A percentile compares a stretch with the other conserved stretches of the same genome.
Evolutionary conservation across 2,113 vertebrate genomes (phyloP).

Genomic region (Boleophthalmus pectinirostris): DNA sequence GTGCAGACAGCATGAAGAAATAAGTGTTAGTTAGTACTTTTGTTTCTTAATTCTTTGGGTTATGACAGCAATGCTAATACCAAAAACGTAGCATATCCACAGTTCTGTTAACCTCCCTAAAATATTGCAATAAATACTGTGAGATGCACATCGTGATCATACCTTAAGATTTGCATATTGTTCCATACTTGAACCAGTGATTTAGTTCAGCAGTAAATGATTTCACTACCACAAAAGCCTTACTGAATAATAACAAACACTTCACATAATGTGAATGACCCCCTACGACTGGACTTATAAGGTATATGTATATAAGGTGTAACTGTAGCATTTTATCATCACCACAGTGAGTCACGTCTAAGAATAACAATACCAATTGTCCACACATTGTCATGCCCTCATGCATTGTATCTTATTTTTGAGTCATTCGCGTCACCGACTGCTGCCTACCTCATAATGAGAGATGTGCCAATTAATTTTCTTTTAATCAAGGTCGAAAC

Average conservation of each 20-base stretch:
- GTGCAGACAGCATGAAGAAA: too few species aligned
- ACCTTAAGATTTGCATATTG: too few species aligned
- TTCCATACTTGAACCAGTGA: background rate
- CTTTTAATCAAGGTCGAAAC: conserved; percentile 99
- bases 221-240: background rate
- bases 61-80: too few species aligned
- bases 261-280: background rate
- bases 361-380: conserved; percentile 26
- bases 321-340: background rate
- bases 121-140: too few species aligned
- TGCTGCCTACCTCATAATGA: conserved; percentile 95
- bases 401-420: conserved; percentile 72
- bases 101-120: too few species aligned
- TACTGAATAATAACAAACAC: background rate
- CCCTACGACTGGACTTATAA: too few species aligned
- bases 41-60: too few species aligned
- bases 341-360: background rate
- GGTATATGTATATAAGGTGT: too few species aligned
- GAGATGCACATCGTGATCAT: too few species aligned
- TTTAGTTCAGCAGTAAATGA: background rate
- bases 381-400: conserved; percentile 63
- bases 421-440: conserved; percentile 86
- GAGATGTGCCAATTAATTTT: conserved; percentile 99
- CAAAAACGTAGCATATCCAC: too few species aligned
- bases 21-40: too few species aligned